Base-by-base conservation (phyloP, 2,888 invertebrate species). In the Endotricha flammealis region DNA sequence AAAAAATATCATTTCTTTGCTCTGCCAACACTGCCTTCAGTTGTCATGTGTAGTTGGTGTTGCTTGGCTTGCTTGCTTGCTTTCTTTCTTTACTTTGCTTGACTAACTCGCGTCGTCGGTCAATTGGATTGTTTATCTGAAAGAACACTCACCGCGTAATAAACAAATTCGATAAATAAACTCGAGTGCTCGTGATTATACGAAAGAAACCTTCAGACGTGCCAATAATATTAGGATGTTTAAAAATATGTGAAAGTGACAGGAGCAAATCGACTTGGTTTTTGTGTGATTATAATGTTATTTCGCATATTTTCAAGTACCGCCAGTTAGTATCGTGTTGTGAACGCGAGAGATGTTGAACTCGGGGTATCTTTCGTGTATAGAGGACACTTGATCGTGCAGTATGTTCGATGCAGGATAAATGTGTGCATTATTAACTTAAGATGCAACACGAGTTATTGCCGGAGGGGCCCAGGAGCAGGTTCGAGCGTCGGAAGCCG, bases 371-470 rank as follows among this genome's bases (percentile, higher is more conserved):
- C 53, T 56, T 51, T 59, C 56, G 53, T 66, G 66, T 64, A 57
- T 61, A 43, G 68, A 69, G 53, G 72, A 75, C 67, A 79, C 77
- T 54, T 78, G 66, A 75, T 51, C 48, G 46, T 46, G 46, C 67
- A 77, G 65, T 73, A 86, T 86, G 85, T 77, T 76, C 63, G 85
- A 85, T 68, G 76, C 76, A 52, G 85, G 85, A 67, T 83, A 76
- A 72, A 64, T 63, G 65, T 59, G 66, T 57, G 42, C 42, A 39
- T 38, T 42, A 36, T 39, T 42, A 47, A 41, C 44, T 69, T 79
- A 86, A 80, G 80, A 86, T 86, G 86, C 85, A 86, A 83, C 75
- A 81, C 71, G 82, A 85, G 57, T 75, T 65, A 63, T 56, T 52
- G 41, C 50, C 65, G 54, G 78, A 78, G 57, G 72, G 64, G 50